Conservation (phyloP, 2,888 invertebrate genomes). For the Microplitis manilae region DNA sequence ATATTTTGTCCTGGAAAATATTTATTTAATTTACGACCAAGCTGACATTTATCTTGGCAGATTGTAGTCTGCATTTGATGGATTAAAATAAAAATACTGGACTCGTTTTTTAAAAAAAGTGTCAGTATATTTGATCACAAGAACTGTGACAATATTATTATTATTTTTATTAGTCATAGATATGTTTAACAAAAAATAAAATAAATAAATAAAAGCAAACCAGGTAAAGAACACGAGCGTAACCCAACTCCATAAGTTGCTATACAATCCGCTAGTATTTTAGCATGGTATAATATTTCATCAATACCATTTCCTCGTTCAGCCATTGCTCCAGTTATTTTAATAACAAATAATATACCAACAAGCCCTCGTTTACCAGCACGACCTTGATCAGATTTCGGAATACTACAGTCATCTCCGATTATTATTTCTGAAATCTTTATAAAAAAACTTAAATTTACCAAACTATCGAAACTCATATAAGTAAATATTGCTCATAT, state of each 20-base stretch:
- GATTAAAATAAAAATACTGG: too few species aligned
- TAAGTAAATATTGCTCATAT: neutral
- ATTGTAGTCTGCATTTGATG: too few species aligned
- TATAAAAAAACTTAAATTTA: conserved; percentile 9
- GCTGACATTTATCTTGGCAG: too few species aligned
- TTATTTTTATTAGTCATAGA: neutral
- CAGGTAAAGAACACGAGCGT: conserved; percentile 80
- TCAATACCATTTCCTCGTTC: conserved; percentile 73
- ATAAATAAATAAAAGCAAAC: conserved; percentile 58
- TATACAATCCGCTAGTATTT: conserved; percentile 73
- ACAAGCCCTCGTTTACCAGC: conserved; percentile 73
- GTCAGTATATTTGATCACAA: too few species aligned
- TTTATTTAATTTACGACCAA: conserved; percentile 7
- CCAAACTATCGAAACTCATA: neutral
- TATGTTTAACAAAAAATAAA: neutral
- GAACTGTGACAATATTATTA: too few species aligned
- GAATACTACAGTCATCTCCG: conserved; percentile 69
- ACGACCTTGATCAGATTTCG: conserved; percentile 59
- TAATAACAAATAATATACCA: conserved; percentile 64
- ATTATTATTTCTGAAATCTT: conserved; percentile 64
- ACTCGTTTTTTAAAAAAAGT: too few species aligned
- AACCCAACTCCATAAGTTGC: conserved; percentile 82
- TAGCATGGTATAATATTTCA: conserved; percentile 69
- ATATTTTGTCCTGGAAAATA: conserved; percentile 65
- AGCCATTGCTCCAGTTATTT: conserved; percentile 66